phyloP scores from a whole-genome alignment of 2,888 invertebrate species.

The Vesta saturnalis region DNA sequence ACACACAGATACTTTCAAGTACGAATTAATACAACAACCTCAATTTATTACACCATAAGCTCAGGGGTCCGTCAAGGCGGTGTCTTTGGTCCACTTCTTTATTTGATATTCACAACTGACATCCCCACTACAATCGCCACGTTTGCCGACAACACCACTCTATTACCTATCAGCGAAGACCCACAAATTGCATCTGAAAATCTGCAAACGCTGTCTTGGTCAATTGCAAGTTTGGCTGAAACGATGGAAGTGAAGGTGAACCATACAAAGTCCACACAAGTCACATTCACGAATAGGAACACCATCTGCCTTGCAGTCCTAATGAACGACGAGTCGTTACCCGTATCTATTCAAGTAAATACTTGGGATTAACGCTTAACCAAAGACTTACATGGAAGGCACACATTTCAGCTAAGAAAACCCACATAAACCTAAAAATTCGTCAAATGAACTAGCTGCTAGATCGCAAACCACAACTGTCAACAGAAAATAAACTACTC shows the following conservation, averaged over 20 bases:
- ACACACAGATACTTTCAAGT: not conserved
- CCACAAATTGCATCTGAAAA: not conserved
- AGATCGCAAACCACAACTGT: not conserved
- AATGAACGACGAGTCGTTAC: too few species aligned
- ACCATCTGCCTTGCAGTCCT: too few species aligned
- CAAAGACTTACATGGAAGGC: slow-evolving; percentile 18
- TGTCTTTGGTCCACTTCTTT: not conserved
- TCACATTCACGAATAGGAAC: too few species aligned
- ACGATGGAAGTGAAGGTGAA: slow-evolving; percentile 24
- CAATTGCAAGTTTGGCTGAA: not conserved
- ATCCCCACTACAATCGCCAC: too few species aligned
- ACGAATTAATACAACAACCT: too few species aligned
- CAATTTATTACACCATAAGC: not conserved
- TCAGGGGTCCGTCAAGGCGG: not conserved
- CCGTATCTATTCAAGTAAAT: slow-evolving; percentile 17
- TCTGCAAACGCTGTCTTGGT: slow-evolving; percentile 25
- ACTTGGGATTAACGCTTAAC: slow-evolving; percentile 14
- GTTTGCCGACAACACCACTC: too few species aligned
- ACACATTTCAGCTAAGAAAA: slow-evolving; percentile 17
- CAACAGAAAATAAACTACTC: slow-evolving; percentile 10
- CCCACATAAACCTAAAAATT: slow-evolving; percentile 14
- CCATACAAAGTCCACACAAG: too few species aligned
- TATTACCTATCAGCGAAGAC: not conserved
- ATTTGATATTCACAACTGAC: too few species aligned
- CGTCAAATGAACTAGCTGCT: slow-evolving; percentile 10